Base-by-base conservation (phyloP, 2,888 invertebrate genomes). In the Thecophora atra region DNA sequence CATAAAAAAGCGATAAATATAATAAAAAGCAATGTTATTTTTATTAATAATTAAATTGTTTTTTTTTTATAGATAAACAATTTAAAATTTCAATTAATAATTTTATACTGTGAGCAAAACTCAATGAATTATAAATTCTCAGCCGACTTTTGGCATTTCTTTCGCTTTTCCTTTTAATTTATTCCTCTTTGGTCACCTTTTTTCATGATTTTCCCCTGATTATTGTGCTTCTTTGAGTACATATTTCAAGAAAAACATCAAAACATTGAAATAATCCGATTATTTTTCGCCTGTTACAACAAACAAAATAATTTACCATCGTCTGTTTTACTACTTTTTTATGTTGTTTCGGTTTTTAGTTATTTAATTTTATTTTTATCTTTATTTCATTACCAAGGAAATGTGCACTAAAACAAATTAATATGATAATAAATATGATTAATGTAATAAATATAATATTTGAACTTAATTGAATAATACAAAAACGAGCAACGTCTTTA, bases 221-320 rank as follows among this genome's bases (percentile, higher is more conserved):
- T 56, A 56, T 8, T 24, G 24, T 11, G 44, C 24, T 47, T 56
- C 28, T 19, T 67, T 66, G 15, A 51, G 17, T 19, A 44, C 24
- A 58, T 17, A 7, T 28, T 37, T 17, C 24, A 68, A 51, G 24
- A 63, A 62, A 26, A 51, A 52, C 30, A 52, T 44, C 62, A 13
- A 69, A 63, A 62, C 70, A 70, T 70, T 51, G 21, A 58, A 37
- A 63, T 70, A 70, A 70, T 70, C 63, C 64, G 71, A 71, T 71
- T 71, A 65, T 71, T 58, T 65, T 19, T n/a, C n/a, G n/a, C n/a
- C n/a, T n/a, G n/a, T n/a, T n/a, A n/a, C n/a, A n/a, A n/a, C n/a
- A n/a, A n/a, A n/a, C n/a, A n/a, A 17, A 70, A 52, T 58, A 51
- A 62, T 70, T 62, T 56, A 65, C 52, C 62, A 52, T 63, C 51